These are phyloP conservation scores for Diogma glabrata DNA, from an alignment of 2,888 invertebrate genomes.

Conservation along the genomic window DNA sequence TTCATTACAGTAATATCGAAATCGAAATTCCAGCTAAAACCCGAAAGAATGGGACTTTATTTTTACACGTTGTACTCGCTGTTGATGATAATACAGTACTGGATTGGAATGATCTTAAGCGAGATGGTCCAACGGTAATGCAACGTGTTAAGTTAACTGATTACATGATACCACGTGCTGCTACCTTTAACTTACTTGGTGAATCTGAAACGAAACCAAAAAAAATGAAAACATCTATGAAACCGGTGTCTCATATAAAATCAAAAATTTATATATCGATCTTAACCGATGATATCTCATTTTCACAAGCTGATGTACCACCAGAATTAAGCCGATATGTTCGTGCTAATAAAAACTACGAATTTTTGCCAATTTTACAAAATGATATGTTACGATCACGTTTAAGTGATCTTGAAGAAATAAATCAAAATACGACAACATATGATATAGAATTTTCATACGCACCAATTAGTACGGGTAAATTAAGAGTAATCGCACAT, in stretches of 20 bases:
- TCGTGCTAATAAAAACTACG: constrained; percentile 46
- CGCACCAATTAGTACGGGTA: constrained; percentile 67
- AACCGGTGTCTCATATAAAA: constrained; percentile 65
- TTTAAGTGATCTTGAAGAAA: constrained; percentile 57
- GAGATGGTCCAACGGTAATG: constrained; percentile 47
- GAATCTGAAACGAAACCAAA: constrained; percentile 28
- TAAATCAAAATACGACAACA: constrained; percentile 46
- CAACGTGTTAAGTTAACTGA: constrained; percentile 58
- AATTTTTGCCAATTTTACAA: constrained; percentile 72
- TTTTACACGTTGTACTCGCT: constrained; percentile 60
- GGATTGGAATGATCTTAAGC: constrained; percentile 46
- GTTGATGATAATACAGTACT: constrained; percentile 43
- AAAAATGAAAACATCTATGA: constrained; percentile 21
- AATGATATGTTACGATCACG: constrained; percentile 75
- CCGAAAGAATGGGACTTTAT: constrained; percentile 73
- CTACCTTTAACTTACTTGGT: constrained; percentile 58
- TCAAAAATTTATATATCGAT: constrained; percentile 62
- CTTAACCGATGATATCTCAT: constrained; percentile 56
- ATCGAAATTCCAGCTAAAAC: constrained; percentile 62
- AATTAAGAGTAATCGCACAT: constrained; percentile 62
- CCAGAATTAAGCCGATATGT: constrained; percentile 51
- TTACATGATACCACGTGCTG: constrained; percentile 61
- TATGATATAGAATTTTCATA: constrained; percentile 60
- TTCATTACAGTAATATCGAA: constrained; percentile 46
- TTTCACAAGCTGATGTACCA: constrained; percentile 56